Conservation (phyloP, 2,888 invertebrate species). For the Enchytraeus crypticus region DNA sequence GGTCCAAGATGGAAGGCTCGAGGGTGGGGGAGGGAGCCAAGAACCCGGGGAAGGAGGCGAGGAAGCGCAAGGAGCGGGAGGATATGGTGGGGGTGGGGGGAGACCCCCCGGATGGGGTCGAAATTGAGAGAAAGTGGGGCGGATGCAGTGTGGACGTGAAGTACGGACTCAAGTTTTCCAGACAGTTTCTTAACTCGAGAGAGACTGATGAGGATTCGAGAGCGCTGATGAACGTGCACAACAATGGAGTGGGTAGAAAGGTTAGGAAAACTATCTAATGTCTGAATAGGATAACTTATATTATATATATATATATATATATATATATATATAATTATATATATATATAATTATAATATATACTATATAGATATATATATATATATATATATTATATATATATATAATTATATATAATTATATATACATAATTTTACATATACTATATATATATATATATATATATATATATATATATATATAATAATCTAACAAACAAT, state of each 20-base stretch:
- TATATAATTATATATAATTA: not conserved
- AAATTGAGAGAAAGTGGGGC: no score
- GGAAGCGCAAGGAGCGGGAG: slow-evolving; percentile 39
- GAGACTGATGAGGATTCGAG: slow-evolving; percentile 72
- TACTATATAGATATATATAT: not conserved
- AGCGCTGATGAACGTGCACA: no score
- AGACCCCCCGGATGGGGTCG: no score
- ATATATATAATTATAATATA: slow-evolving; percentile 52
- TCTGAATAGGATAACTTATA: no score
- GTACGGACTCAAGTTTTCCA: slow-evolving; percentile 61
- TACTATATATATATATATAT: not conserved
- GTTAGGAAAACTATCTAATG: no score
- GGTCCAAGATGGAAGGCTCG: slow-evolving; percentile 28
- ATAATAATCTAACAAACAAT: not conserved
- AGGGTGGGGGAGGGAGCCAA: not conserved
- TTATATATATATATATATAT: no score
- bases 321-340: no score
- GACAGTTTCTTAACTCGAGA: slow-evolving; percentile 79
- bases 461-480: not conserved
- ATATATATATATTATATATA: not conserved
- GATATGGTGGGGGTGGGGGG: no score
- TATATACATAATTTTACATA: not conserved
- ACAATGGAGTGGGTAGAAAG: no score
- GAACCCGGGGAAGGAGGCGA: no score
- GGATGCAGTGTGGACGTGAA: slow-evolving; percentile 83